A percentile compares a stretch with the other conserved stretches of the same genome.
Evolutionary conservation across 2,888 invertebrate genomes (phyloP).

Genomic region (Drosophila eohydei): DNA sequence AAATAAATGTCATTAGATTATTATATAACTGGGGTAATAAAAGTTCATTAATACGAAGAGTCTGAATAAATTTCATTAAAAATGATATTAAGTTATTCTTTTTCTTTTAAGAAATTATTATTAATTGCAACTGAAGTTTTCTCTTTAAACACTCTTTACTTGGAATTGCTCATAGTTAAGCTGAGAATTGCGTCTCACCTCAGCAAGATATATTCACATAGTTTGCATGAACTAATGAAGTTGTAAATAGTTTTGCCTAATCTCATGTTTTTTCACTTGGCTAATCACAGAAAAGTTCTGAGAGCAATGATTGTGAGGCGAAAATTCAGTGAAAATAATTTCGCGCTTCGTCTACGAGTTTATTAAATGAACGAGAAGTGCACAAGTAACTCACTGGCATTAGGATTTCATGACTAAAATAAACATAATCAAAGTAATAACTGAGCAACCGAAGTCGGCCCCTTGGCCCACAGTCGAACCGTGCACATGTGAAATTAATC

Average conservation of each 20-base stretch:
- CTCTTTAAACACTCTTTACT: not conserved
- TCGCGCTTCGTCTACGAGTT: slow-evolving; percentile 63
- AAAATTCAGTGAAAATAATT: slow-evolving; percentile 65
- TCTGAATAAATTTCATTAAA: too few species aligned
- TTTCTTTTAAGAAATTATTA: too few species aligned
- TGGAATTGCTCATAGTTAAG: not conserved
- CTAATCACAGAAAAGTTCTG: slow-evolving; percentile 66
- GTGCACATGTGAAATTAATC: slow-evolving; percentile 80
- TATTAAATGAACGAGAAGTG: slow-evolving; percentile 74
- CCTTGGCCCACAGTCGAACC: not conserved
- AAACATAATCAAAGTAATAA: slow-evolving; percentile 80
- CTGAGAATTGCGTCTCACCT: slow-evolving; percentile 38
- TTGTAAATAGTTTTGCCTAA: slow-evolving; percentile 68
- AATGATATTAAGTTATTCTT: too few species aligned
- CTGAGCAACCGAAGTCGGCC: slow-evolving; percentile 26
- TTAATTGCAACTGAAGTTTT: too few species aligned
- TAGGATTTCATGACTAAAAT: slow-evolving; percentile 77
- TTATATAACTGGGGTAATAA: not conserved
- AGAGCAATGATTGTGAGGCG: slow-evolving; percentile 29
- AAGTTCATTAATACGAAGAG: too few species aligned
- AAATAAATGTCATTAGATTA: not conserved
- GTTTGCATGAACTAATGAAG: slow-evolving; percentile 46
- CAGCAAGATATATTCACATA: not conserved
- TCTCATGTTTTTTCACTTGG: slow-evolving; percentile 77
- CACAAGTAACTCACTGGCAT: slow-evolving; percentile 66